A percentile compares a stretch with the other conserved stretches of the same genome.
phyloP scores from a whole-genome alignment of 92 coral and sea anemone genomes.

The Zoanthus solanderi region DNA sequence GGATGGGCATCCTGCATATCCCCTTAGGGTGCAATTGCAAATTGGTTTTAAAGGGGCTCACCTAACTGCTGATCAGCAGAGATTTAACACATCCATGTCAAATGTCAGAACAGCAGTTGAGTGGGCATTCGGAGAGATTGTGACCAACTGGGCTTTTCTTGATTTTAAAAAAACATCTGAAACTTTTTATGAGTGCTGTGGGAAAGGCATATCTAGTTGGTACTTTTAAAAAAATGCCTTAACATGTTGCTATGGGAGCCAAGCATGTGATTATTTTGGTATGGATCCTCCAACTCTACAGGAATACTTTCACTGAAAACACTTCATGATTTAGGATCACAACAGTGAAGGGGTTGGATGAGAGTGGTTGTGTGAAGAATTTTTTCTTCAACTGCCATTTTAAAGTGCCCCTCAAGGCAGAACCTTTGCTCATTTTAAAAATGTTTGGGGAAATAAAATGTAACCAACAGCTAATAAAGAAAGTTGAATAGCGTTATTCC shows the following conservation, averaged over 20 bases:
- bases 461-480: constrained; percentile 9
- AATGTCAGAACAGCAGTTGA: constrained; percentile 55
- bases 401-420: constrained; percentile 20
- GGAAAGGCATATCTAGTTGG: not conserved
- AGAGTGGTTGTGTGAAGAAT: not conserved
- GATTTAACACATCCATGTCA: constrained; percentile 56
- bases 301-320: constrained; percentile 12
- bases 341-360: constrained; percentile 11
- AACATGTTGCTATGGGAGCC: constrained; percentile 8
- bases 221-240: not conserved
- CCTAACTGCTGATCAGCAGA: constrained; percentile 51
- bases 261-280: not conserved
- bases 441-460: constrained; percentile 13
- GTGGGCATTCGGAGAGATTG: constrained; percentile 61
- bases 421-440: constrained; percentile 15
- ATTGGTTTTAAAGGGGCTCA: constrained; percentile 48
- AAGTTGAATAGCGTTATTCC: constrained; percentile 8
- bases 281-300: not conserved
- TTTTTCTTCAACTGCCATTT: constrained; percentile 13
- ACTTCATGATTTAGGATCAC: constrained; percentile 15
- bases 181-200: constrained; percentile 19
- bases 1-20: constrained; percentile 63
- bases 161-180: constrained; percentile 49
- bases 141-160: constrained; percentile 51
- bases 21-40: constrained; percentile 54